phyloP scores from a whole-genome alignment of 2,113 vertebrate species.

The Macquaria ambigua region DNA sequence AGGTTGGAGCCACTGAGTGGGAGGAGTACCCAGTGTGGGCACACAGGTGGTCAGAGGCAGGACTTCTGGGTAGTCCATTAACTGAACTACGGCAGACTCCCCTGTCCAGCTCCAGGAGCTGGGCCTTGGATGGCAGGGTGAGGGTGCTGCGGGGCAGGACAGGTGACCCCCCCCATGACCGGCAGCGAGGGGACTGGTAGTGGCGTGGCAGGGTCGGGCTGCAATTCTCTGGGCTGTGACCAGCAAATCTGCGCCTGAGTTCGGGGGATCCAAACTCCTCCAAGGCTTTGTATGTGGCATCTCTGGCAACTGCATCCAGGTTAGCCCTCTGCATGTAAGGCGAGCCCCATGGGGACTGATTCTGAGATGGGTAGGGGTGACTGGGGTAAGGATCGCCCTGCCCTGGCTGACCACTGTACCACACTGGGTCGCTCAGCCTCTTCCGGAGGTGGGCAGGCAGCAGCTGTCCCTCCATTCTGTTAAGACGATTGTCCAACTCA shows the following conservation, averaged over 20 bases:
- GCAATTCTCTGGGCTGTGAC: conserved; percentile 27
- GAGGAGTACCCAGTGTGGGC: conserved; percentile 52
- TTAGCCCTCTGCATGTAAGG: conserved; percentile 58
- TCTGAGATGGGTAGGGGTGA: conserved; percentile 17
- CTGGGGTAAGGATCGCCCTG: conserved; percentile 21
- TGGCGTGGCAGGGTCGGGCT: conserved; percentile 48
- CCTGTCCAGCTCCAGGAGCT: conserved; percentile 56
- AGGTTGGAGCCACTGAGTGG: conserved; percentile 1
- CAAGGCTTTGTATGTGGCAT: conserved; percentile 73
- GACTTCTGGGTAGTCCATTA: conserved; percentile 76
- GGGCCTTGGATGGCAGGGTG: conserved; percentile 70
- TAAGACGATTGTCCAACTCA: conserved; percentile 73
- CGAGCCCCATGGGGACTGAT: conserved; percentile 30
- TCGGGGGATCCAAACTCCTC: conserved; percentile 82
- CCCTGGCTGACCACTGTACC: conserved; percentile 20
- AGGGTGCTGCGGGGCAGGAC: conserved; percentile 57
- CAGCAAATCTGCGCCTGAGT: conserved; percentile 57
- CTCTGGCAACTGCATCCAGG: conserved; percentile 67
- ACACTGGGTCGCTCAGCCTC: conserved; percentile 72
- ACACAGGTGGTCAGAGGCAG: conserved; percentile 75
- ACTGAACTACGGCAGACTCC: conserved; percentile 18
- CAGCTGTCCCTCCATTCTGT: conserved; percentile 41
- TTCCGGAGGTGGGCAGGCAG: conserved; percentile 57
- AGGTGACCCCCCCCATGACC: conserved; percentile 78
- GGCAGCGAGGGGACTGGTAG: conserved; percentile 59